phyloP scores from a whole-genome alignment of 2,113 vertebrate species.

The Piaya cayana region DNA sequence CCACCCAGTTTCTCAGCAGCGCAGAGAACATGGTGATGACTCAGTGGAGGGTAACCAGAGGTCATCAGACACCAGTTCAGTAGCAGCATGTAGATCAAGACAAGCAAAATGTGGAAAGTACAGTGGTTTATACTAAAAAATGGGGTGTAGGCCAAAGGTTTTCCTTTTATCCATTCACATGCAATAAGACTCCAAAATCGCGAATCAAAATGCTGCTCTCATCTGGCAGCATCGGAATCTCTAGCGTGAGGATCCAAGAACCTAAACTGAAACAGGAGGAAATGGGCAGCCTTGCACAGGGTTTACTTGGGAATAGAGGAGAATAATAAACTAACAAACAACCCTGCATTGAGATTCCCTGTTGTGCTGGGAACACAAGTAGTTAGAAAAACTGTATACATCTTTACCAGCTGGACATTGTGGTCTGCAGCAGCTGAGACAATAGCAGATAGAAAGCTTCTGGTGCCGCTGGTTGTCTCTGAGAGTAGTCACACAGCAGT shows the following conservation, averaged over 20 bases:
- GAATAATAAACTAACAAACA: neutral
- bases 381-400: neutral
- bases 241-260: neutral
- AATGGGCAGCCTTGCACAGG: neutral
- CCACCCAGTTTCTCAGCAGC: neutral
- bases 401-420: neutral
- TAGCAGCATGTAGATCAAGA: neutral
- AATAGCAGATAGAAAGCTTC: neutral
- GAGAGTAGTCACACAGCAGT: neutral
- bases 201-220: neutral
- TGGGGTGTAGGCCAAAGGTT: neutral
- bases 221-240: neutral
- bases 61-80: neutral
- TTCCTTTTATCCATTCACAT: neutral
- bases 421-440: neutral
- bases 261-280: neutral
- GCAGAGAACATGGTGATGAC: neutral
- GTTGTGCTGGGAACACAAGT: neutral
- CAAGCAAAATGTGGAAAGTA: neutral
- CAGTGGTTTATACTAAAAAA: neutral
- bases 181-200: neutral
- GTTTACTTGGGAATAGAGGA: neutral
- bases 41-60: neutral
- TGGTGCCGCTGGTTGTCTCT: neutral
- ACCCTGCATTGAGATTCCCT: neutral